Evolutionary conservation across 1,140 invertebrate genomes (phyloP).

Genomic region (Aplysia californica): DNA sequence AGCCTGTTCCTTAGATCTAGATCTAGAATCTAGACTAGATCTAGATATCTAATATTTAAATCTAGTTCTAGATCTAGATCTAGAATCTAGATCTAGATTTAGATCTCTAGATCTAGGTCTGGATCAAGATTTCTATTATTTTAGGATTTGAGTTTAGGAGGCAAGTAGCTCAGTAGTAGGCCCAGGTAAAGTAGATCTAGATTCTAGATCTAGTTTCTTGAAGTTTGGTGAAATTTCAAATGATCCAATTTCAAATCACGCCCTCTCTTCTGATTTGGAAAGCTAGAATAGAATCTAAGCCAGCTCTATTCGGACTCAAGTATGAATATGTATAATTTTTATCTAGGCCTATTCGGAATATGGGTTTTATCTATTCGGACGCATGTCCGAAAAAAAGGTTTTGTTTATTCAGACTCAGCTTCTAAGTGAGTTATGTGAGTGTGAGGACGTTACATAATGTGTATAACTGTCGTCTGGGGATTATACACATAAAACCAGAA

Average conservation of each 20-base stretch:
- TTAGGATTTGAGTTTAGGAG: too few species aligned
- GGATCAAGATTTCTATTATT: too few species aligned
- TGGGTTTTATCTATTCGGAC: too few species aligned
- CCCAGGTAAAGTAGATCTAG: background rate
- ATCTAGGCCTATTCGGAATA: too few species aligned
- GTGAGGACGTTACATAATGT: background rate
- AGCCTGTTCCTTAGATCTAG: background rate
- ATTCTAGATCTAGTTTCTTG: slow-evolving; percentile 4
- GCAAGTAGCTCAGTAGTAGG: too few species aligned
- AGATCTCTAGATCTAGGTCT: too few species aligned
- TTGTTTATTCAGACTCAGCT: too few species aligned
- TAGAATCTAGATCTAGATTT: slow-evolving; percentile 10
- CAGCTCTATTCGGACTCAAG: background rate
- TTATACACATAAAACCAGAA: too few species aligned
- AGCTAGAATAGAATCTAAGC: background rate
- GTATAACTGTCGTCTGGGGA: background rate
- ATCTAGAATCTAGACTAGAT: too few species aligned
- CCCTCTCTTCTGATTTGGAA: background rate
- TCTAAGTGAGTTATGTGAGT: too few species aligned
- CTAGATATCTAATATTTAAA: background rate
- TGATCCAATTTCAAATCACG: background rate
- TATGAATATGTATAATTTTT: background rate
- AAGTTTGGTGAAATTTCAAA: too few species aligned
- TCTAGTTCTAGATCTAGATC: background rate
- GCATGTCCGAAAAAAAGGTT: too few species aligned